A percentile compares a stretch with the other conserved stretches of the same genome.
These are phyloP conservation scores for Sphaeramia orbicularis DNA, from an alignment of 2,797 vertebrate species.

Conservation along the genomic window DNA sequence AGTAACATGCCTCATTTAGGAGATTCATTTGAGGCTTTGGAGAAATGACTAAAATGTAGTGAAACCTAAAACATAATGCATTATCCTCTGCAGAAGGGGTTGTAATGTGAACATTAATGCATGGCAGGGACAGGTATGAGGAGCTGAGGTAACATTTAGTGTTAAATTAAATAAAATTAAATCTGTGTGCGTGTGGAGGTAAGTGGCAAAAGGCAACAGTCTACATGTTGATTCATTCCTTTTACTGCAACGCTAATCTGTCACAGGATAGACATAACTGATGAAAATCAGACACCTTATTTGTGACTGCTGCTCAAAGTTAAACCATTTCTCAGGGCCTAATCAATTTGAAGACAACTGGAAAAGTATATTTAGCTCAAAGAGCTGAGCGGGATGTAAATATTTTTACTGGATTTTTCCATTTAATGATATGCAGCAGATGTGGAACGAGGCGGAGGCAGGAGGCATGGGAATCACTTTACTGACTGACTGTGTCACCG, in stretches of 20 bases:
- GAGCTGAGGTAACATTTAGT: not conserved
- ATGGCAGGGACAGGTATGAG: not conserved
- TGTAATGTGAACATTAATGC: not conserved
- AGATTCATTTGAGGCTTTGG: conserved; percentile 17
- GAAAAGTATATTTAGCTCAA: conserved; percentile 71
- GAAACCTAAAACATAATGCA: conserved; percentile 2
- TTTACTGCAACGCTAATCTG: conserved; percentile 45
- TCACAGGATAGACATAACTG: conserved; percentile 55
- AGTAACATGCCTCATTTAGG: conserved; percentile 38
- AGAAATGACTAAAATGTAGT: conserved; percentile 2
- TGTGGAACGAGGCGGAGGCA: conserved; percentile 54
- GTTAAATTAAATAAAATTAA: not conserved
- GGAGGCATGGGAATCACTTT: conserved; percentile 48
- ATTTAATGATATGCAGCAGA: conserved; percentile 80
- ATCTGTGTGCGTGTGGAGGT: not conserved
- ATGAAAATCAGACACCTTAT: conserved; percentile 74
- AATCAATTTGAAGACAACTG: conserved; percentile 56
- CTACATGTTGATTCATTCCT: conserved; percentile 7
- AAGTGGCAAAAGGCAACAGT: conserved; percentile 1
- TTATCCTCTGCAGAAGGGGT: conserved; percentile 1
- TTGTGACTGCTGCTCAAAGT: conserved; percentile 73
- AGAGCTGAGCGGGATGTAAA: conserved; percentile 62
- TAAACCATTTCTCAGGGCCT: conserved; percentile 46
- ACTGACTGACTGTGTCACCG: conserved; percentile 42
- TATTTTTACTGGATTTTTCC: conserved; percentile 73